phyloP scores from a whole-genome alignment of 2,888 invertebrate species.

The Amaurobius ferox region DNA sequence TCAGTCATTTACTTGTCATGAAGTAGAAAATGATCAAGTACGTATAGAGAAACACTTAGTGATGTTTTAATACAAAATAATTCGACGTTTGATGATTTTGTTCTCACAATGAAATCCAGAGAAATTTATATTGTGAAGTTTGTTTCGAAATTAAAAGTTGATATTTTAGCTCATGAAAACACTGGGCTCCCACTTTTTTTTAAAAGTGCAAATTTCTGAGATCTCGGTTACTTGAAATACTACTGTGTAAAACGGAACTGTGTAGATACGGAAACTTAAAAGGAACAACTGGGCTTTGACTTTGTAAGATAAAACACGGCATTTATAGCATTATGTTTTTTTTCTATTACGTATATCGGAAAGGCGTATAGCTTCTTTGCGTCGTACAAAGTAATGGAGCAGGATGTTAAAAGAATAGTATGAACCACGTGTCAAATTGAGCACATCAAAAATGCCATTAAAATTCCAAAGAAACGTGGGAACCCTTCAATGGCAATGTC shows the following conservation, averaged over 20 bases:
- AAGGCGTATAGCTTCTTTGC: conserved; percentile 67
- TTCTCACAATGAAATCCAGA: conserved; percentile 22
- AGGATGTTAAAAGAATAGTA: conserved; percentile 21
- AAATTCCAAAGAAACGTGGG: conserved; percentile 47
- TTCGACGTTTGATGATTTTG: conserved; percentile 57
- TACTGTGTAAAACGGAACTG: no score
- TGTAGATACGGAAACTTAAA: neutral
- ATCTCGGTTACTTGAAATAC: no score
- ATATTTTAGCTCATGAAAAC: neutral
- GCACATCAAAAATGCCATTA: conserved; percentile 23
- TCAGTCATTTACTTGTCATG: conserved; percentile 36
- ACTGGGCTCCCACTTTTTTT: conserved; percentile 55
- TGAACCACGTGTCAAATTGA: conserved; percentile 37
- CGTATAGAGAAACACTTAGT: conserved; percentile 65
- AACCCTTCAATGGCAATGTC: conserved; percentile 56
- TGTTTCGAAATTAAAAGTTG: conserved; percentile 30
- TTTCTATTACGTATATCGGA: conserved; percentile 70
- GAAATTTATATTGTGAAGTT: conserved; percentile 29
- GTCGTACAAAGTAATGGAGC: conserved; percentile 32
- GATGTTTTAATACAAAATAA: conserved; percentile 63
- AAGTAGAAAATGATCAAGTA: conserved; percentile 67
- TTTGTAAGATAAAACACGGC: conserved; percentile 35
- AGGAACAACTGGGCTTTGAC: conserved; percentile 21
- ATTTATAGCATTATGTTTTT: conserved; percentile 38
- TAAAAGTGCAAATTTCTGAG: no score